These are phyloP conservation scores for Caenorhabditis inopinata DNA, from an alignment of 1,140 invertebrate genomes.

Conservation along the genomic window DNA sequence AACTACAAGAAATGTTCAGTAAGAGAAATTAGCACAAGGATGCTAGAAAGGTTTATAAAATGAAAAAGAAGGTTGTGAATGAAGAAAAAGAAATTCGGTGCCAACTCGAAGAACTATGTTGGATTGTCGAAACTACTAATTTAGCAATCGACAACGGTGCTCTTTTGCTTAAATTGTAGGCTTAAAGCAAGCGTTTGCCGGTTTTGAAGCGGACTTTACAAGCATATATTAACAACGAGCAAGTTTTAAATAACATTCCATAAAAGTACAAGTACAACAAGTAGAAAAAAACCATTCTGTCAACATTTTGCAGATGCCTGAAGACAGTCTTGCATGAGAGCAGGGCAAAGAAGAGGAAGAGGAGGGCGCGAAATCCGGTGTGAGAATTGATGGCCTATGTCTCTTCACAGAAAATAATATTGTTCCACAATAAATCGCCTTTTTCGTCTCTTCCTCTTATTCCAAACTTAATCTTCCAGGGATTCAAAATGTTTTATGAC, in stretches of 20 bases:
- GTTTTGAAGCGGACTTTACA: neutral
- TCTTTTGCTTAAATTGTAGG: constrained; percentile 16
- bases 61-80: too few relatives aligned
- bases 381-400: neutral
- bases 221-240: neutral
- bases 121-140: neutral
- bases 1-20: neutral
- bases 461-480: neutral
- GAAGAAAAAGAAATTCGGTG: neutral
- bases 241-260: too few relatives aligned
- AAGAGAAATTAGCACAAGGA: neutral
- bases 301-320: neutral
- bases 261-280: too few relatives aligned
- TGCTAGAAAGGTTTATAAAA: neutral
- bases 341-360: neutral
- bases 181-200: neutral
- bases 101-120: neutral
- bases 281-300: too few relatives aligned
- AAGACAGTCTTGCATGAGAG: neutral
- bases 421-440: neutral
- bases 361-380: neutral
- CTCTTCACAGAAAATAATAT: neutral
- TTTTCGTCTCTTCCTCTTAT: neutral
- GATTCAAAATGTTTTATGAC: neutral
- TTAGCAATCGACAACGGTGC: neutral